Evolutionary conservation across 1,140 invertebrate genomes (phyloP), one percentile per base, ranked within the genome.

Genomic region (Eurosta solidaginis): DNA sequence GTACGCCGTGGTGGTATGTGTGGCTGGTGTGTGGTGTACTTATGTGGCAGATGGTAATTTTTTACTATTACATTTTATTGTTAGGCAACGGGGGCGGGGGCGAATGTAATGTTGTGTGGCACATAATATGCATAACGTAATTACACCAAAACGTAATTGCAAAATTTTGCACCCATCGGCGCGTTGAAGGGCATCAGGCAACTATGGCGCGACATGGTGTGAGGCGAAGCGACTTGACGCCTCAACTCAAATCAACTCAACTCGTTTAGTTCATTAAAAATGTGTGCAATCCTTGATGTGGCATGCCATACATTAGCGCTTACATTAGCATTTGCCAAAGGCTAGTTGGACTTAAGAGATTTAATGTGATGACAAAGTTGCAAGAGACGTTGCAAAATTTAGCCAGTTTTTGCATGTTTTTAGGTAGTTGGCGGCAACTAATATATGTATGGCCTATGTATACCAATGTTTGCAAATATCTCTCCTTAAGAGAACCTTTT

Each of bases 131-230:
- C 84, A 85, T 85, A 85, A 85, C 83, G 84, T 84, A 85, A 85
- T 85, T 85, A 85, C 84, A 84, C 82, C 82, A 85, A 68, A 85
- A 85, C 83, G 83, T 85, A 85, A 85, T 85, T 85, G 84, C 84
- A 77, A 77, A 79, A 79, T 40, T 75, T 74, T 73, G 47, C 77
- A 54, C 77, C 59, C 73, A 74, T 75, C 77, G 40, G 17, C 45
- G 63, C 10, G 77, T 14, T 44, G 47, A 7, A 40, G 3, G 59
- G 14, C 33, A 29, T 12, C 63, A 84, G 76, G 83, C 80, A 50
- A n/a, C 74, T 27, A 77, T 10, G 45, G 63, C 29, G 49, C 10
- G 49, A 25, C 22, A 47, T 9, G 17, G 49, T 17, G 49, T 3
- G 45, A n/a, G 44, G 27, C 74, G 74, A 75, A 17, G n/a, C 10